Evolutionary conservation across 1,140 invertebrate species (phyloP), one percentile per base, ranked within the genome.

Genomic region (Zaprionus inermis): DNA sequence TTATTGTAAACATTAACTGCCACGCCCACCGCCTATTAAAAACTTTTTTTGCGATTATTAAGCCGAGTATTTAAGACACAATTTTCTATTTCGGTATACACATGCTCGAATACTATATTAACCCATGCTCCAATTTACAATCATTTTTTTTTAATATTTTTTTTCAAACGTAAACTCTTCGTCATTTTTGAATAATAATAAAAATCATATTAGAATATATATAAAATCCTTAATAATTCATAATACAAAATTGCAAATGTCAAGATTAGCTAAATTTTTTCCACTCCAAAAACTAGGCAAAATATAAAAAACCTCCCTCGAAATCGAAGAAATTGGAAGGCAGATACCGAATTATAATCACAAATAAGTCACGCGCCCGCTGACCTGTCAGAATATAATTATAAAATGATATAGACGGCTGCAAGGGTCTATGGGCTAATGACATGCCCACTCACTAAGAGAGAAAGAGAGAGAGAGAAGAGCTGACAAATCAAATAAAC

Each of bases 401-500:
- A 49, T 18, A 49, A 49, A 20, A 49, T 49, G 20, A 49, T 49
- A 49, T 49, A 7, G 18, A 10, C 11, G 12, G n/a, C 16, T 9
- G 4, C 16, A 18, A 16, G n/a, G 18, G 44, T 18, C 18, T 49
- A 49, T 49, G 44, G 44, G 18, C 18, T 49, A 49, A 49, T 49
- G 44, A 49, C 44, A 49, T 49, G 44, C 44, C 36, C 12, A 46
- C 22, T 28, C 10, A 32, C 28, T 34, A 44, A 36, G 55, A 12
- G 20, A 30, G 49, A 63, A 44, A 64, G 51, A 2, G n/a, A 41
- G 6, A 10, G 7, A 18, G 38, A 16, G 7, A 10, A n/a, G n/a
- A 16, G 30, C 74, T 89, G 80, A 81, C 74, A 89, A 81, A 84
- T 78, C 66, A 89, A 89, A 89, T 84, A 80, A 89, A 81, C 78